Base-by-base conservation (phyloP, 2,888 invertebrate genomes). In the Allacma fusca region DNA sequence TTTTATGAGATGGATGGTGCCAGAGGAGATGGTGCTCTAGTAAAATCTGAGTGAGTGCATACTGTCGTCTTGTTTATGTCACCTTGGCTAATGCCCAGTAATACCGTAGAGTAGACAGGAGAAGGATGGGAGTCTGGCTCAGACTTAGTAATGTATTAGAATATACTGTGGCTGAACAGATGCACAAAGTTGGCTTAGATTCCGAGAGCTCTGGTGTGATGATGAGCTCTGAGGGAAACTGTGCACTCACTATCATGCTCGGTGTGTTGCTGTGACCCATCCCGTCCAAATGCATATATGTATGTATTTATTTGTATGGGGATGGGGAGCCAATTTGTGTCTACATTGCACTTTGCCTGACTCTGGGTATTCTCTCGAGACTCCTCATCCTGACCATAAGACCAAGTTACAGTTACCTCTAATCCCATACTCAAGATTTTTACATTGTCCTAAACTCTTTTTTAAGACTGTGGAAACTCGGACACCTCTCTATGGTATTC, bases 201-300 rank as follows among this genome's bases (percentile, higher is more conserved):
- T 24, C 28, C 23, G 23, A n/a, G 23, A 1, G 23, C 62, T 62
- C 62, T 12, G 24, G 21, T 9, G n/a, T 29, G 34, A n/a, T 44
- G 70, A 70, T 70, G 21, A 64, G 65, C 26, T 26, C 26, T 26
- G 12, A 65, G 28, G 28, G 43, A 43, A 74, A 74, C 34, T 34
- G 24, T n/a, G n/a, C n/a, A n/a, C 64, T 62, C 40, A 64, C 64
- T 34, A 78, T 80, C 79, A 77, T 80, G 81, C 79, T 79, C 79
- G 76, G 79, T 80, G 81, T 80, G n/a, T 50, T 50, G 19, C 16
- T 50, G 80, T 79, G 80, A 81, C 81, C 80, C 77, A 76, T 34
- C 34, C 34, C 9, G 34, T 34, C 34, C 34, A 34, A 7, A 34
- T 34, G 34, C 34, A 16, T 71, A 28, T 7, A 34, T 34, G 9